Evolutionary conservation across 2,888 invertebrate species (phyloP).

Genomic region (Drosophila pullipes): DNA sequence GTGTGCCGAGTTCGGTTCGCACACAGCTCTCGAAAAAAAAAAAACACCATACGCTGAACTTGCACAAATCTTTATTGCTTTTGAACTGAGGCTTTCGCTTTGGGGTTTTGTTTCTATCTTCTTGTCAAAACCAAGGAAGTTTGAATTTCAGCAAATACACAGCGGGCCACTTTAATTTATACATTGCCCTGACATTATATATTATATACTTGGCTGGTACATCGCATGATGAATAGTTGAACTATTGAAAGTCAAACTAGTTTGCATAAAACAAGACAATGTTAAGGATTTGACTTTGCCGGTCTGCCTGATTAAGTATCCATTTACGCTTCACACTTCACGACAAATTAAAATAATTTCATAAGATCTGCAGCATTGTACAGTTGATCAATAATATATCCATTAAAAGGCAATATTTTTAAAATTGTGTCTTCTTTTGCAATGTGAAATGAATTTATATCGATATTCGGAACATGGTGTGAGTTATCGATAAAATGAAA

Average conservation of each 20-base stretch:
- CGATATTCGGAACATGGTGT: background rate
- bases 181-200: background rate
- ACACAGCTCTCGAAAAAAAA: constrained; percentile 14
- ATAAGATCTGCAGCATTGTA: background rate
- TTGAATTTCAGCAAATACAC: constrained; percentile 21
- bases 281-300: background rate
- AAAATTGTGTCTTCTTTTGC: background rate
- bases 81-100: constrained; percentile 44
- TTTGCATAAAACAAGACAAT: background rate
- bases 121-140: constrained; percentile 26
- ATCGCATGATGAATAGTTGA: background rate
- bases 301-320: background rate
- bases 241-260: background rate
- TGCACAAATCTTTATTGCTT: constrained; percentile 71
- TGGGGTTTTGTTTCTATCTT: constrained; percentile 24
- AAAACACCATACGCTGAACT: constrained; percentile 58
- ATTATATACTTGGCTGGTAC: background rate
- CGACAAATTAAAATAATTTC: background rate
- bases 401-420: background rate
- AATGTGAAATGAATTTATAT: background rate
- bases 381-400: background rate
- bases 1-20: background rate
- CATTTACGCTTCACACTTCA: background rate
- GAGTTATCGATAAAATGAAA: background rate
- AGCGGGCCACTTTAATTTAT: constrained; percentile 10